These are phyloP conservation scores for Lepidochrysops patricia DNA, from an alignment of 2,888 invertebrate species.

Conservation along the genomic window DNA sequence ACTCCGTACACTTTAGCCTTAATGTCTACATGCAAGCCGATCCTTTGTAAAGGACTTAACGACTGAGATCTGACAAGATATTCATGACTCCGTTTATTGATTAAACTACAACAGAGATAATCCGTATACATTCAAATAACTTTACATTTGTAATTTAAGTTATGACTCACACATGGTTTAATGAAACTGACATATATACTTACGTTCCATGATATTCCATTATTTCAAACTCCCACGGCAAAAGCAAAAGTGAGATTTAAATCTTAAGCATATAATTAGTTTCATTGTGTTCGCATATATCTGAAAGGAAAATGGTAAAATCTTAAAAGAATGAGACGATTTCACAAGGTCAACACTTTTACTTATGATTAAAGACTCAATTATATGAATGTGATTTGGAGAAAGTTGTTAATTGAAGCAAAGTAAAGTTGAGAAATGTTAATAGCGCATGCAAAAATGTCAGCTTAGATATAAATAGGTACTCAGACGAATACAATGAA, in stretches of 20 bases:
- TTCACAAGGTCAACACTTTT: constrained; percentile 3
- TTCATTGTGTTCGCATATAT: constrained; percentile 3
- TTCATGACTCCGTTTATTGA: too few relatives aligned
- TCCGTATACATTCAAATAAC: not conserved
- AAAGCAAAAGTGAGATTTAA: constrained; percentile 9
- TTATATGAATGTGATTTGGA: not conserved
- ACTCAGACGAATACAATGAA: too few relatives aligned
- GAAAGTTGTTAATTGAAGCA: not conserved
- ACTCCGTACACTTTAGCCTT: not conserved
- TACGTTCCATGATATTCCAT: not conserved
- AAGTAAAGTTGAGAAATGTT: not conserved
- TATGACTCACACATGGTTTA: not conserved
- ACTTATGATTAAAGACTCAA: not conserved
- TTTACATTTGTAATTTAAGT: not conserved
- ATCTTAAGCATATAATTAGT: constrained; percentile 4
- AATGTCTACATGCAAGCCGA: not conserved
- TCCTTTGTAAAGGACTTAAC: not conserved
- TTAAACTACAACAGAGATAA: too few relatives aligned
- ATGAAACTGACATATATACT: not conserved
- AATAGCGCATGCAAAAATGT: not conserved
- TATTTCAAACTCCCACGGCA: constrained; percentile 5
- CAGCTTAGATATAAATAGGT: too few relatives aligned
- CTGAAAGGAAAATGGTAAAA: constrained; percentile 1
- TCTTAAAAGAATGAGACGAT: not conserved
- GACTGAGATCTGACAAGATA: too few relatives aligned